Base-by-base conservation (phyloP, 2,888 invertebrate species). In the Chrysomela aeneicollis region DNA sequence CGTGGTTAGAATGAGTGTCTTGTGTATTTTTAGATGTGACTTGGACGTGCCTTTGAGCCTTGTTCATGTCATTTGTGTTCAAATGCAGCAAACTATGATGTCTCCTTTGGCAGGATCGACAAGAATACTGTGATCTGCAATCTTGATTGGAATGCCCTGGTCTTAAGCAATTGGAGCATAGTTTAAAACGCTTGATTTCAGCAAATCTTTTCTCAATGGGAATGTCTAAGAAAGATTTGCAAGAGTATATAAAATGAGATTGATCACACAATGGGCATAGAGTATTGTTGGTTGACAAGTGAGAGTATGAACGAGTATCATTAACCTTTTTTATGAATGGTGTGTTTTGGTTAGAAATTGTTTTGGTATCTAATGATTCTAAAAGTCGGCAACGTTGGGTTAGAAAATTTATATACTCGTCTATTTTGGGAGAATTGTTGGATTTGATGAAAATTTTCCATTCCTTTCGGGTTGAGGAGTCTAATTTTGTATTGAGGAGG, bases 401-500 rank as follows among this genome's bases (percentile, higher is more conserved):
- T 49, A 49, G 21, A 12, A 49, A 49, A 49, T 49, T 17, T 49
- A 12, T 49, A 19, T 19, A 49, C 18, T 49, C 49, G 49, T 9
- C 21, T 49, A 18, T 19, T 42, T 42, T 15, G 12, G 42, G 12
- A 42, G 17, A 15, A 3, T 15, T 42, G 42, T 42, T 42, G 12
- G 42, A 12, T 42, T 9, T 42, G 42, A 17, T 42, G 10, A 2
- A 42, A 15, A 42, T 42, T 42, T 42, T 10, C 42, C 42, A 42
- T 42, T 15, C 42, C 42, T 42, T 42, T 42, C 42, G 42, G 42
- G 42, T 42, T 42, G 42, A 42, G 10, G 42, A 42, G 42, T 42
- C 42, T 42, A 42, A 42, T 55, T 55, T 37, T 21, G 55, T 35
- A 17, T 26, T 21, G n/a, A 55, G 18, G 26, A 37, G 17, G 42